Base-by-base conservation (phyloP, 2,888 invertebrate genomes). In the Pharmacophagus antenor region DNA sequence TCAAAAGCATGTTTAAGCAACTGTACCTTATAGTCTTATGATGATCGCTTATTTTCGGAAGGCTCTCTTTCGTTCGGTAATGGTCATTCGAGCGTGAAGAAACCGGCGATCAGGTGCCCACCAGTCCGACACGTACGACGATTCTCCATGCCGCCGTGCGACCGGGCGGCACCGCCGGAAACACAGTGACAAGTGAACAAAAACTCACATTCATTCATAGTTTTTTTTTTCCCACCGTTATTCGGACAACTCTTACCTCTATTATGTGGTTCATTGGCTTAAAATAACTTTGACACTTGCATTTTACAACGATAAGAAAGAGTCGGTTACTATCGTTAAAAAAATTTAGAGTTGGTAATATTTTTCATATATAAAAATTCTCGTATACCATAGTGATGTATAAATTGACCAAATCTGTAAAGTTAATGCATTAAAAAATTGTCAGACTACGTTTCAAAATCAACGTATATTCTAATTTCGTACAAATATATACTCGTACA, bases 101-200 rank as follows among this genome's bases (percentile, higher is more conserved):
- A 65, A 68, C 66, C 70, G 67, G 63, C 65, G 64, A 67, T 67
- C 73, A 77, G 76, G 72, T 74, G 76, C 74, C 70, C 73, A 73
- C 75, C 85, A 83, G 68, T 84, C 85, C 85, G 76, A 81, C 78
- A 88, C 89, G 89, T 89, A 84, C 84, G 74, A 63, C 86, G 79
- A 90, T 90, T 90, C 85, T 81, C 82, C 86, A 90, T 88, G 89
- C 84, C 77, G 74, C 77, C 78, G 78, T 79, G 78, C 78, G 79
- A 79, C 80, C 78, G 72, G 65, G 67, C 70, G 67, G 64, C 72
- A 79, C 76, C 79, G 51, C 86, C 88, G 89, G 89, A 89, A 89
- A 88, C 82, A 74, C 78, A 86, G 79, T 80, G 86, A 88, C 88
- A 88, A 85, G 87, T 87, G 74, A 77, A 90, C 88, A 89, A 90